Evolutionary conservation across 2,797 vertebrate species (phyloP).

Genomic region (Dromococcyx pavoninus): DNA sequence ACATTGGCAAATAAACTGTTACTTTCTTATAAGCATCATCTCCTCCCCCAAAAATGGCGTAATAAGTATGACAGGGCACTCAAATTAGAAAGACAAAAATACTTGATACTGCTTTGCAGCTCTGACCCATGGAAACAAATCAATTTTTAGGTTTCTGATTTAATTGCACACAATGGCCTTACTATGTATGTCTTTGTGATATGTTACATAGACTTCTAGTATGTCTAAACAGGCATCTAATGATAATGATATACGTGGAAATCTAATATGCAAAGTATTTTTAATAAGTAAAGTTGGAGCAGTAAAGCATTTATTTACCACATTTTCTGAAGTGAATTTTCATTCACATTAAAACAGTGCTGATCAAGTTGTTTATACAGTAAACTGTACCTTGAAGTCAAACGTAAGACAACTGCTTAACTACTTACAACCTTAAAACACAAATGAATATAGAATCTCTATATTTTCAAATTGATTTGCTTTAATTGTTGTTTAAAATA

Average conservation of each 20-base stretch:
- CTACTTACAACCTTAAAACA: background rate
- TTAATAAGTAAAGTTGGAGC: background rate
- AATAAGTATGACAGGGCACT: background rate
- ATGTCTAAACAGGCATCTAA: background rate
- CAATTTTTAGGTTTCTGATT: background rate
- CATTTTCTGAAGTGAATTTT: constrained; percentile 6
- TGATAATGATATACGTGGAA: background rate
- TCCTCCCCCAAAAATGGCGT: background rate
- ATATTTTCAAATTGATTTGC: background rate
- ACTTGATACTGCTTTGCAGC: background rate
- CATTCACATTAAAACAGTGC: background rate
- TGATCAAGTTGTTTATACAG: background rate
- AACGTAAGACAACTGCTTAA: background rate
- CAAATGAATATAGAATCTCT: background rate
- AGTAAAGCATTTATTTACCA: background rate
- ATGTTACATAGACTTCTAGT: background rate
- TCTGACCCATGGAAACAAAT: background rate
- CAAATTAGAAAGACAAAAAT: background rate
- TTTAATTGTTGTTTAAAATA: background rate
- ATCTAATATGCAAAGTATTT: background rate
- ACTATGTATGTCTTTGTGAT: background rate
- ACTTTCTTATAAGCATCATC: background rate
- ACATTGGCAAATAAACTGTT: background rate
- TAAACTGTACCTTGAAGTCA: background rate
- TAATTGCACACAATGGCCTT: background rate